A percentile compares a stretch with the other conserved stretches of the same genome.
Evolutionary conservation across 2,888 invertebrate genomes (phyloP).

Genomic region (Diplolepis rosae): DNA sequence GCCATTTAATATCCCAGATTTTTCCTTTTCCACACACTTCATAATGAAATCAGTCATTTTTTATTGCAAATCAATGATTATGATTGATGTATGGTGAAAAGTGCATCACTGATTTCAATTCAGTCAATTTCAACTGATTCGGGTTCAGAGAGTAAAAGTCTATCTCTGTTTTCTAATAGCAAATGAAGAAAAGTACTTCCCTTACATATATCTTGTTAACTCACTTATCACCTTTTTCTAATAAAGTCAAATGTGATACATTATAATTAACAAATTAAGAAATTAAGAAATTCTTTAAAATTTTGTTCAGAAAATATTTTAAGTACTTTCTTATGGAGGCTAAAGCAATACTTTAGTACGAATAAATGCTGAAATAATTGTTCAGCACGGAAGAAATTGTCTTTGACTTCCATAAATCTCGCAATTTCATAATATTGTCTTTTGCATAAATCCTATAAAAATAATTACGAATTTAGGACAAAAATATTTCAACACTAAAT

Average conservation of each 20-base stretch:
- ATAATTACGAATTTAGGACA: no score
- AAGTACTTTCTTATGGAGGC: no score
- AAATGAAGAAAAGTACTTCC: neutral
- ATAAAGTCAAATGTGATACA: neutral
- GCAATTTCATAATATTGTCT: neutral
- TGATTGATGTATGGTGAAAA: no score
- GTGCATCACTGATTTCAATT: no score
- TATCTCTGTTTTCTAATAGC: neutral
- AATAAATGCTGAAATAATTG: conserved; percentile 1
- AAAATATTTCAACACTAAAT: neutral
- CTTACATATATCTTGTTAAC: neutral
- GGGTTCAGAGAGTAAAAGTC: no score
- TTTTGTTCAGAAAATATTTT: no score
- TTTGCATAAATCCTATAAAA: neutral
- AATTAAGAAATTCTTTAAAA: no score
- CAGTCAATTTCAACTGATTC: no score
- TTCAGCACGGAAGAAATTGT: neutral
- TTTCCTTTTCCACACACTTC: no score
- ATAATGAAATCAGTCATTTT: no score
- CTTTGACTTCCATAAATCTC: neutral
- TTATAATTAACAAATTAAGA: no score
- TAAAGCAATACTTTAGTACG: neutral
- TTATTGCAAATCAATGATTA: no score
- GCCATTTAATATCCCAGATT: neutral
- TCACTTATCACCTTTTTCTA: neutral